Base-by-base conservation (phyloP, 35 echinoderm and acorn worm genomes). In the Stichopus chloronotus region DNA sequence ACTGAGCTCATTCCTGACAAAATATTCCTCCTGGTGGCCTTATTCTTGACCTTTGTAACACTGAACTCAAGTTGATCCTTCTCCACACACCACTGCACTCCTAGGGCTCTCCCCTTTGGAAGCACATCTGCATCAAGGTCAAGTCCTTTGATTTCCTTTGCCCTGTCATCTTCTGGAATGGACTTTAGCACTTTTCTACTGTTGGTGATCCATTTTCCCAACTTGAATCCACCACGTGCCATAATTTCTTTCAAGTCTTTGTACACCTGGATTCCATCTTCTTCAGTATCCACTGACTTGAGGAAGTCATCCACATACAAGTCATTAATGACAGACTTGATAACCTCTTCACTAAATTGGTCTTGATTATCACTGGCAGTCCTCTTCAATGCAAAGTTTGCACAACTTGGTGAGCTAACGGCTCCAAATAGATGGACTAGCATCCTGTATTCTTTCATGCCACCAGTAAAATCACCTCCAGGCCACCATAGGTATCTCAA, bases 161-260 rank as follows among this genome's bases (percentile, higher is more conserved):
- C n/a, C 87, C 88, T 74, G 58, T 93, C 94, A 8, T 74, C 79
- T 52, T 56, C 52, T 60, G 94, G 94, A 4, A 97, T 91, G 16
- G 68, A 81, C 19, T 87, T 79, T 0, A 97, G 20, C 55, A 97
- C 79, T 24, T 78, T 59, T 59, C 25, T 91, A 58, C 92, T 91
- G 43, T 93, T 97, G 43, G 78, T 91, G 59, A 97, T 56, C 96
- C 96, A 97, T 56, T 97, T 97, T 7, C 80, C 94, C 13, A 97
- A 59, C 25, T 86, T 76, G 65, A 97, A 97, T 78, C 96, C 96
- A 55, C 96, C 55, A 19, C 14, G 2, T 11, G 92, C 7, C 52
- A 81, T 20, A 8, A 77, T 58, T 63, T 81, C 19, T 72, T 72
- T 86, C 17, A 96, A 13, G 4, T 91, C 78, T 10, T 85, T 58